Evolutionary conservation across 2,113 vertebrate genomes (phyloP).

Genomic region (Gambusia affinis): DNA sequence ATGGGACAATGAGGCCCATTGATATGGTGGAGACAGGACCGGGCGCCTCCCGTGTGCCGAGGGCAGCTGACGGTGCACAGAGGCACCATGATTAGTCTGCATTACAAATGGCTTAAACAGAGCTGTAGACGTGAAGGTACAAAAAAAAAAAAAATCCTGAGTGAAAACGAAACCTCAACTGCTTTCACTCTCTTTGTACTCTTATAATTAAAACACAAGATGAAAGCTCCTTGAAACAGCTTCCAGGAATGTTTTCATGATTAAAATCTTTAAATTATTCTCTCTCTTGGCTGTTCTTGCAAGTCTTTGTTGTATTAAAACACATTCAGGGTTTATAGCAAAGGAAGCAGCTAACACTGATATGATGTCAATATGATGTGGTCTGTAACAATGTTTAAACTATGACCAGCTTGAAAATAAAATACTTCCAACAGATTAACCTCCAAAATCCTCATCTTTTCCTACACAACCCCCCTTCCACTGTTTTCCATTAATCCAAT

Average conservation of each 20-base stretch:
- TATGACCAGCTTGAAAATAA: background rate
- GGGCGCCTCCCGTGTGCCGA: constrained; percentile 62
- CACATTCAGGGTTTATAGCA: background rate
- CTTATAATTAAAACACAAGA: background rate
- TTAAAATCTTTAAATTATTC: background rate
- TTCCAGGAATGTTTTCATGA: background rate
- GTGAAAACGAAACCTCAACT: background rate
- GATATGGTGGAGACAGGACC: constrained; percentile 73
- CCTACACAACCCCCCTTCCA: background rate
- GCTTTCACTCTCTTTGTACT: constrained; percentile 22
- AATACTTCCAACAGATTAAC: constrained; percentile 5
- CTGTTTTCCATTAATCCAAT: constrained; percentile 19
- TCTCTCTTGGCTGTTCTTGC: background rate
- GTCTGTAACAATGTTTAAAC: background rate
- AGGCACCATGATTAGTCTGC: constrained; percentile 68
- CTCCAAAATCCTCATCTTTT: constrained; percentile 7
- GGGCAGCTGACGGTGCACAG: constrained; percentile 65
- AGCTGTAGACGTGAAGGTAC: constrained; percentile 41
- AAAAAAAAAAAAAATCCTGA: constrained; percentile 27
- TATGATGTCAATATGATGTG: background rate
- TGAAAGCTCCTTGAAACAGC: background rate
- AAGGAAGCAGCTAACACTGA: constrained; percentile 16
- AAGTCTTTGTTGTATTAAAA: background rate
- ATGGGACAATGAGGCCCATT: constrained; percentile 75
- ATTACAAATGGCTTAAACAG: constrained; percentile 73